These are phyloP conservation scores for Cyaniris semiargus DNA, from an alignment of 2,888 invertebrate genomes.

Conservation along the genomic window DNA sequence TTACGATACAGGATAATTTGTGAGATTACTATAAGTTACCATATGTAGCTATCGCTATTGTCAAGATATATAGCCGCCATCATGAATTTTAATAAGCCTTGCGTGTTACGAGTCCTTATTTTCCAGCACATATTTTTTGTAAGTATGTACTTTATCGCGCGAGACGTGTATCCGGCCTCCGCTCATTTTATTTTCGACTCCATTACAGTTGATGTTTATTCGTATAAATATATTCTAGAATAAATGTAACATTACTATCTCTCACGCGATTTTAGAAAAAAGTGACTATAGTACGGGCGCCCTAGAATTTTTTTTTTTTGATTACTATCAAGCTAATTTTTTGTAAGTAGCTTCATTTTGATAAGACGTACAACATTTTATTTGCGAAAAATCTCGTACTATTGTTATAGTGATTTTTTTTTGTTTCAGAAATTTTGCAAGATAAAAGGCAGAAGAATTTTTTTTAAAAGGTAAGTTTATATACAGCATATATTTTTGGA, in stretches of 20 bases:
- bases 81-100: constrained; percentile 27
- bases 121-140: constrained; percentile 22
- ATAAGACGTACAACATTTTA: too few species aligned
- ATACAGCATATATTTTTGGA: too few species aligned
- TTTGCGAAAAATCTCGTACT: too few species aligned
- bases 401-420: neutral
- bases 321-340: too few species aligned
- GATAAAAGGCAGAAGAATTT: neutral
- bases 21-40: neutral
- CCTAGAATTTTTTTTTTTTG: too few species aligned
- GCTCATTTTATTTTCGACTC: constrained; percentile 8
- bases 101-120: constrained; percentile 8
- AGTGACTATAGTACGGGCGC: too few species aligned
- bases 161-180: constrained; percentile 11
- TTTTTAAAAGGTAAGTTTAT: neutral
- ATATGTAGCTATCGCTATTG: neutral
- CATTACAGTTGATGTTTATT: constrained; percentile 17
- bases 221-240: constrained; percentile 17
- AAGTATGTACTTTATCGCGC: constrained; percentile 23
- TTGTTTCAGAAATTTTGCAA: neutral
- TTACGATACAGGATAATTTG: neutral
- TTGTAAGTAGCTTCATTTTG: too few species aligned
- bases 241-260: constrained; percentile 1
- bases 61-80: neutral
- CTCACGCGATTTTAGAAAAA: neutral